Conservation (phyloP, 30 jellyfish, hydroid and myxozoan genomes). For the Nemopilema nomurai region DNA sequence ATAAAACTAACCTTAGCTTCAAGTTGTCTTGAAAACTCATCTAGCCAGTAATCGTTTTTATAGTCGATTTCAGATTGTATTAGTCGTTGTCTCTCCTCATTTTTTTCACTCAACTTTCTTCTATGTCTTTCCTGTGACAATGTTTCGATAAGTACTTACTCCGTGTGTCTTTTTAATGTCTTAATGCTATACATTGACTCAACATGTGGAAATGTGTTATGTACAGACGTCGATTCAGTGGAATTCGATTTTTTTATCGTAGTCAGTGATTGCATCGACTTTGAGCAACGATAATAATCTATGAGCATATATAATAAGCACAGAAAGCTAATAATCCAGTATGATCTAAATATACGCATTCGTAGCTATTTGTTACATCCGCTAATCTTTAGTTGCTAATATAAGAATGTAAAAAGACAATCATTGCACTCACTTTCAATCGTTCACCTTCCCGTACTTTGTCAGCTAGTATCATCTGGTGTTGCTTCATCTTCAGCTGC, state of each 20-base stretch:
- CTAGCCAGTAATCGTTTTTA: constrained; percentile 54
- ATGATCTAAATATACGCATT: no score
- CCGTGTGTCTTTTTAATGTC: not conserved
- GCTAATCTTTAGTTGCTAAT: no score
- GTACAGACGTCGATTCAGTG: not conserved
- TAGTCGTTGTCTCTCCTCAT: constrained; percentile 17
- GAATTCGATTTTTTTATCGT: not conserved
- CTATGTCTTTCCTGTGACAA: constrained; percentile 26
- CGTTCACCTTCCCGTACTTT: constrained; percentile 48
- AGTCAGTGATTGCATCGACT: not conserved
- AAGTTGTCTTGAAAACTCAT: constrained; percentile 31
- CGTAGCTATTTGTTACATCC: no score
- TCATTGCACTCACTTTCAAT: constrained; percentile 10
- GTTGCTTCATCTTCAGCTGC: constrained; percentile 8
- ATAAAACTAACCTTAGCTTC: constrained; percentile 45
- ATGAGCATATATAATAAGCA: no score
- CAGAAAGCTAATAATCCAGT: no score
- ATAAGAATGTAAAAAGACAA: no score
- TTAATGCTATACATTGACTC: no score
- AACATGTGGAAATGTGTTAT: not conserved
- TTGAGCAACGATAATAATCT: no score
- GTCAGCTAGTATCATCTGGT: constrained; percentile 37
- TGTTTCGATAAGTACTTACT: not conserved
- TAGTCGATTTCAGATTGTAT: constrained; percentile 44
- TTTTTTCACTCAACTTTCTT: constrained; percentile 29